phyloP scores from a whole-genome alignment of 1,140 invertebrate genomes.

The Helicoverpa zea region DNA sequence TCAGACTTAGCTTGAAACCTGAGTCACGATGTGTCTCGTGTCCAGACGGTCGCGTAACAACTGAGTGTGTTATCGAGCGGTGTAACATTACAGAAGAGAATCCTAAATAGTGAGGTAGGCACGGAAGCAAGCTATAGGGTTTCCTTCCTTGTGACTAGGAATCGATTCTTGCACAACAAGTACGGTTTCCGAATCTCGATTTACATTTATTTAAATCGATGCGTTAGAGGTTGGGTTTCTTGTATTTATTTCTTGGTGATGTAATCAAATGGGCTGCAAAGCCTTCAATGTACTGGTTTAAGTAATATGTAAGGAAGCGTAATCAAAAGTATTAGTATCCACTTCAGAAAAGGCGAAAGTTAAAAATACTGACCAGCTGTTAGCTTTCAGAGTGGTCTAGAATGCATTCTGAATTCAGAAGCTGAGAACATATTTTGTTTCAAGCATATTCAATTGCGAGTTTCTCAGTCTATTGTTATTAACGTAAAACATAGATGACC shows the following conservation, averaged over 20 bases:
- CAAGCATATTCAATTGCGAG: not conserved
- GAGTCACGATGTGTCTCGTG: slow-evolving; percentile 11
- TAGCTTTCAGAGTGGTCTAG: not conserved
- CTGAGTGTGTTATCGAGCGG: not conserved
- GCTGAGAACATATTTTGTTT: slow-evolving; percentile 3
- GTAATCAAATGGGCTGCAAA: not conserved
- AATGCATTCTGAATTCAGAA: not conserved
- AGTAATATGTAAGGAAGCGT: not conserved
- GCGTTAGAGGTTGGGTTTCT: not conserved
- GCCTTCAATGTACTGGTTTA: not conserved
- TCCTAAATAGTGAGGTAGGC: slow-evolving; percentile 19
- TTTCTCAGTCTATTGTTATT: slow-evolving; percentile 29
- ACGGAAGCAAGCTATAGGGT: slow-evolving; percentile 47
- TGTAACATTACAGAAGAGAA: slow-evolving; percentile 29
- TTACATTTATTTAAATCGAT: slow-evolving; percentile 28
- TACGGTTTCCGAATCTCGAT: slow-evolving; percentile 41
- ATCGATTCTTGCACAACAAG: slow-evolving; percentile 43
- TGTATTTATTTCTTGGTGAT: not conserved
- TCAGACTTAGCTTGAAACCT: slow-evolving; percentile 23
- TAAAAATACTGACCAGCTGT: not conserved
- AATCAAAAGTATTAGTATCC: not conserved
- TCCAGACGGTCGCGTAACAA: slow-evolving; percentile 22
- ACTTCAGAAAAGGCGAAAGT: not conserved
- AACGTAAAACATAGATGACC: slow-evolving; percentile 21
- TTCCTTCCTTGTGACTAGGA: slow-evolving; percentile 51